These are phyloP conservation scores for Pollenia griseotomentosa DNA, from an alignment of 2,888 invertebrate genomes.

Conservation along the genomic window DNA sequence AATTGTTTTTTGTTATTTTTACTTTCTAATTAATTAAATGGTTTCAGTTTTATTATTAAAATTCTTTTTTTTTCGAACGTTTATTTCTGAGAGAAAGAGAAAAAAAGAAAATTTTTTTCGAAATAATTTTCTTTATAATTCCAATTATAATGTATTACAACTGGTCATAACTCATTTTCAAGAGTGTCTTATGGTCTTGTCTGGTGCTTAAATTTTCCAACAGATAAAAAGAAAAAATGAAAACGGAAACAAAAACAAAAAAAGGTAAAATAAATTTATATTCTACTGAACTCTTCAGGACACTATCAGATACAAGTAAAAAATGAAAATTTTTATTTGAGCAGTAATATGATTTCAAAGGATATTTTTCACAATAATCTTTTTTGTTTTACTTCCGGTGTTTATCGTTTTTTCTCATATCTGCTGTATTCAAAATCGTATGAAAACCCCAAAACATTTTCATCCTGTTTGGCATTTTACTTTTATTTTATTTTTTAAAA, in stretches of 20 bases:
- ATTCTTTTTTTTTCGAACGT: background rate
- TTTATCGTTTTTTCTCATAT: background rate
- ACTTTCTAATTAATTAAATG: no score
- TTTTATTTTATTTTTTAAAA: background rate
- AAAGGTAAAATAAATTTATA: no score
- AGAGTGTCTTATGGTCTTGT: background rate
- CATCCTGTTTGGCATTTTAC: conserved; percentile 37
- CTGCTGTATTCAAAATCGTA: background rate
- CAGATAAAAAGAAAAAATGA: no score
- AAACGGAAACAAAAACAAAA: no score
- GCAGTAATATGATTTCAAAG: conserved; percentile 26
- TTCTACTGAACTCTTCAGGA: background rate
- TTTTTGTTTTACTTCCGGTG: conserved; percentile 31
- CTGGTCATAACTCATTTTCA: background rate
- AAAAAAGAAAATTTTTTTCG: background rate
- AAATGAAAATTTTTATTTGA: background rate
- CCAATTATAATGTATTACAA: background rate
- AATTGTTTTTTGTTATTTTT: no score
- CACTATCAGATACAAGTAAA: background rate
- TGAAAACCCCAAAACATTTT: conserved; percentile 5
- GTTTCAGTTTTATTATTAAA: background rate
- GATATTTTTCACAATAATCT: background rate
- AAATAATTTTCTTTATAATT: background rate
- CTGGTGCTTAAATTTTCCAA: background rate
- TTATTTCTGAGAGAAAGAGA: background rate